Percentiles rank a stretch among this genome's conserved stretches.
phyloP scores from a whole-genome alignment of 2,888 invertebrate genomes.

The Cheilosia vulpina region DNA sequence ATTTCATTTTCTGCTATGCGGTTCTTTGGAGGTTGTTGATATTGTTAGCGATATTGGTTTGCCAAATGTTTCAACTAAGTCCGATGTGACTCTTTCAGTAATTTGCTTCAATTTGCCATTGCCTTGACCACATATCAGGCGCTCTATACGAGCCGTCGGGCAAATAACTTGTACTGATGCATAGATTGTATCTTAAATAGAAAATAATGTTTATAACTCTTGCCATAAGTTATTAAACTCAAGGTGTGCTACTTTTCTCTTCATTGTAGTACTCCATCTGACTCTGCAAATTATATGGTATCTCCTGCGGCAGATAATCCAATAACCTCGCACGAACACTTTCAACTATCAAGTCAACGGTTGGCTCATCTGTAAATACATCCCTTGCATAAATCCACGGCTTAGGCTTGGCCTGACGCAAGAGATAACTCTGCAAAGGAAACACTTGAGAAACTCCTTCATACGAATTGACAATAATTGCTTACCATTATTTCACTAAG shows the following conservation, averaged over 20 bases:
- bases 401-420: constrained; percentile 85
- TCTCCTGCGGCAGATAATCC: constrained; percentile 92
- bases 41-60: constrained; percentile 84
- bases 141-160: constrained; percentile 86
- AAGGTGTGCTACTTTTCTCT: constrained; percentile 83
- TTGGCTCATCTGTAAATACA: constrained; percentile 89
- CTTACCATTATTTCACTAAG: constrained; percentile 88
- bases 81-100: constrained; percentile 86
- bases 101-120: constrained; percentile 90
- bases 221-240: background rate
- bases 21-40: constrained; percentile 77
- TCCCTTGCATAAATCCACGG: constrained; percentile 88
- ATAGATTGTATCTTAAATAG: constrained; percentile 84
- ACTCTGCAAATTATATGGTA: constrained; percentile 91
- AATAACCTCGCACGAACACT: constrained; percentile 93
- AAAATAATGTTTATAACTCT: background rate
- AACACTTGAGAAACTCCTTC: background rate
- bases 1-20: constrained; percentile 3
- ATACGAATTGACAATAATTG: background rate
- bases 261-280: constrained; percentile 88
- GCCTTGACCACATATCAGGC: constrained; percentile 87
- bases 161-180: constrained; percentile 87
- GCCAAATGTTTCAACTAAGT: constrained; percentile 87
- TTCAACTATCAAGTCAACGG: constrained; percentile 88
- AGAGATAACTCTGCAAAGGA: constrained; percentile 77